Evolutionary conservation across 2,888 invertebrate genomes (phyloP), one percentile per base, ranked within the genome.

Genomic region (Xestia ashworthii): DNA sequence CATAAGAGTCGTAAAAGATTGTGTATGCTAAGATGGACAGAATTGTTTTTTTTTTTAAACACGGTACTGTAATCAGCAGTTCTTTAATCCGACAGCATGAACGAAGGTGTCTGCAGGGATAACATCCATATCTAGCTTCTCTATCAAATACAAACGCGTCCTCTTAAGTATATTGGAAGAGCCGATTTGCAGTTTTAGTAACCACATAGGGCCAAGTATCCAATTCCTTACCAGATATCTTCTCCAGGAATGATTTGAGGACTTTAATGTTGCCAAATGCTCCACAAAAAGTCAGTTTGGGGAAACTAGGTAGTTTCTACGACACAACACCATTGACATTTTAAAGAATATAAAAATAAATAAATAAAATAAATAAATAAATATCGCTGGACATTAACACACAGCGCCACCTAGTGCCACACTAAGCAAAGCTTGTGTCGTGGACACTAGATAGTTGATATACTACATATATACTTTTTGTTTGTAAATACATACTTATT

Each of bases 1-100:
- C 32, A 32, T 32, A 46, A 19, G 14, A 71, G 25, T 76, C 82
- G 25, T 77, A 72, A 72, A 70, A 77, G 64, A 53, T 50, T 19
- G 38, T 62, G 38, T 67, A 50, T 50, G 38, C 71, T n/a, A 64
- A 68, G 62, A 69, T 66, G 32, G 41, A 46, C n/a, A 53, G 69
- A 64, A 60, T 60, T 64, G 38, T 44, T 53, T 32, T 64, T 53
- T 50, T 41, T 22, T 44, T 46, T 22, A 65, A 74, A 46, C 11
- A 58, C 16, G 25, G 38, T 46, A 32, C 5, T 41, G 25, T 22
- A 69, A 77, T n/a, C 19, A 50, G 19, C n/a, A 50, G 38, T 22
- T 60, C 19, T 46, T 46, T 1, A 58, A 46, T 46, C 19, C 5
- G 9, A n/a, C 55, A 50, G 11, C 38, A 46, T 11, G 44, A 65